Evolutionary conservation across 2,113 vertebrate genomes (phyloP), one percentile per base, ranked within the genome.

Genomic region (Dromas ardeola): DNA sequence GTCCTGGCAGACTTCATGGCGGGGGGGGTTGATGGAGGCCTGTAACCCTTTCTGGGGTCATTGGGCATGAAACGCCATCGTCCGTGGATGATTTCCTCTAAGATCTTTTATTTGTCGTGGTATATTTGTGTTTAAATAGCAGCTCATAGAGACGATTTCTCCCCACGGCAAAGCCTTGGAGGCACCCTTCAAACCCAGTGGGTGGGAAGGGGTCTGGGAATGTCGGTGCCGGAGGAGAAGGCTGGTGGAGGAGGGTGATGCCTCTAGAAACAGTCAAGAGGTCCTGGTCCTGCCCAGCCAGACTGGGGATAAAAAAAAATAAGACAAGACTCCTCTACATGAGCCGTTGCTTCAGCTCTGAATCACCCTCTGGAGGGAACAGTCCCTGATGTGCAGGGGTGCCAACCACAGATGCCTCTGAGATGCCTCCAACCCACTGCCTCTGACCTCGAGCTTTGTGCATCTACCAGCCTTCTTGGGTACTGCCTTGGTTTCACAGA

Each of bases 291-390:
- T 84, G 40, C 40, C 40, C 20, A 50, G 27, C 42, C 1, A 7
- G n/a, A 11, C 15, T 6, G 7, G 25, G 3, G 3, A 5, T 2
- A 1, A 0, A 2, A 9, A 34, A 55, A 19, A 40, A 50, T 13
- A 45, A 36, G 50, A 45, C 10, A 42, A 42, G 20, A 36, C 16
- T 45, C 25, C 17, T 82, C 30, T 18, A n/a, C 0, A 0, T 59
- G 67, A 78, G 52, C 42, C 20, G 6, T 6, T 58, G 27, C 50
- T 94, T 86, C 34, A 22, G n/a, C 70, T 66, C 7, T 30, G 10
- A 4, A n/a, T 43, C 36, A 55, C 20, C 25, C 53, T 83, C 32
- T 1, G 0, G 30, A 56, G 30, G 27, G 14, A 50, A 13, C 19
- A 29, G 7, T 9, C 59, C 29, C 66, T 43, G 34, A 15, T 43